phyloP scores from a whole-genome alignment of 2,113 vertebrate species.

The Pterocles burchelli region DNA sequence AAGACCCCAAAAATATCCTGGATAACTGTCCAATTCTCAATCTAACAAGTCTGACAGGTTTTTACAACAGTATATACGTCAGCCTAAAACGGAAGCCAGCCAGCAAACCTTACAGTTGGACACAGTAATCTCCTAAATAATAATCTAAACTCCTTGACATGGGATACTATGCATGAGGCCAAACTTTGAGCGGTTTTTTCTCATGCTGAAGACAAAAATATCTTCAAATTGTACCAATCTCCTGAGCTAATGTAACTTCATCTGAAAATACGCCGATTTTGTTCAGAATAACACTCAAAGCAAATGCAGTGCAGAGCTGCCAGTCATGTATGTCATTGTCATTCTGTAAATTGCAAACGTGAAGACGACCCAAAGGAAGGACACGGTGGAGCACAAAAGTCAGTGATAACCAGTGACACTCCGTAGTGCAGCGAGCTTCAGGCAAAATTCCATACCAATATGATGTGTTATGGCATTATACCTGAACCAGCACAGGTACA shows the following conservation, averaged over 20 bases:
- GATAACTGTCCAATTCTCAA: background rate
- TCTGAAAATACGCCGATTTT: background rate
- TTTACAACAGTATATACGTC: fast-evolving
- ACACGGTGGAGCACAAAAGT: background rate
- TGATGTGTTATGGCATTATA: too few relatives aligned
- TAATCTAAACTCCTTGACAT: background rate
- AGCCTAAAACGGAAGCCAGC: background rate
- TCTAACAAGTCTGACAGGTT: background rate
- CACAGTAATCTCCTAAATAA: background rate
- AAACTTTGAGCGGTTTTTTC: background rate
- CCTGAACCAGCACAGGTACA: background rate
- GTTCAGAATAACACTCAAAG: background rate
- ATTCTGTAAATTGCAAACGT: background rate
- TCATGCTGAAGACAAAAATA: background rate
- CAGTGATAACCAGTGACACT: background rate
- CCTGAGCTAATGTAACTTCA: background rate
- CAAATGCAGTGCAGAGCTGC: background rate
- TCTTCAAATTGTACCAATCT: background rate
- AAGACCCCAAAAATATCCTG: background rate
- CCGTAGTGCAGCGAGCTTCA: background rate
- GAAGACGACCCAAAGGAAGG: background rate
- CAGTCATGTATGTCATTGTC: background rate
- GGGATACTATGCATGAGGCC: background rate
- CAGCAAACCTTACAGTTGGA: background rate
- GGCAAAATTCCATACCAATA: background rate